Evolutionary conservation across 1,140 invertebrate species (phyloP).

Genomic region (Apolygus lucorum): DNA sequence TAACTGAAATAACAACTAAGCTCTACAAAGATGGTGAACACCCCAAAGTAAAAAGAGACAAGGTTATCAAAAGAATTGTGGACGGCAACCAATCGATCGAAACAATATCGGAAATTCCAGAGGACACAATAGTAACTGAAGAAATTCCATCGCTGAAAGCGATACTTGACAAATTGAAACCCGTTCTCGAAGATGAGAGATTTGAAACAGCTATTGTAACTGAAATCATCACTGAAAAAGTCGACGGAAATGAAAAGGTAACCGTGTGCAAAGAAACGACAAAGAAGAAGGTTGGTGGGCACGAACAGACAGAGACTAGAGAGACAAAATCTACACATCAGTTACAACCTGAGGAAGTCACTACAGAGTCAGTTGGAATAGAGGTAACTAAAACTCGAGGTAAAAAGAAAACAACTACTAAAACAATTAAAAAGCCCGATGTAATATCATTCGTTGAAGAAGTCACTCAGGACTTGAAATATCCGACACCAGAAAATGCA

Average conservation of each 20-base stretch:
- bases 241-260: not conserved
- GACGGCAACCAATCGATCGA: not conserved
- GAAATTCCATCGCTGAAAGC: slow-evolving; percentile 26
- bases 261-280: slow-evolving; percentile 24
- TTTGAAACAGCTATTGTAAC: not conserved
- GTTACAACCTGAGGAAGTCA: too few species aligned
- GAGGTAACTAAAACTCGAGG: too few species aligned
- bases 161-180: not conserved
- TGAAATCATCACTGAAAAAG: not conserved
- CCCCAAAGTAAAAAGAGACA: not conserved
- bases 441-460: too few species aligned
- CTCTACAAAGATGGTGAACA: not conserved
- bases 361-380: too few species aligned
- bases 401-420: too few species aligned
- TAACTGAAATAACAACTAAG: not conserved
- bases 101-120: not conserved
- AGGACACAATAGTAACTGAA: slow-evolving; percentile 32
- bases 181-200: not conserved
- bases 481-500: too few species aligned
- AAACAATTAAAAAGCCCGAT: too few species aligned
- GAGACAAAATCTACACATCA: not conserved
- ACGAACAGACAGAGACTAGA: slow-evolving; percentile 10
- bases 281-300: slow-evolving; percentile 25
- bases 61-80: not conserved
- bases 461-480: too few species aligned